Percentiles rank a stretch among this genome's conserved stretches.
phyloP scores from a whole-genome alignment of 2,797 vertebrate genomes.

The Miichthys miiuy region DNA sequence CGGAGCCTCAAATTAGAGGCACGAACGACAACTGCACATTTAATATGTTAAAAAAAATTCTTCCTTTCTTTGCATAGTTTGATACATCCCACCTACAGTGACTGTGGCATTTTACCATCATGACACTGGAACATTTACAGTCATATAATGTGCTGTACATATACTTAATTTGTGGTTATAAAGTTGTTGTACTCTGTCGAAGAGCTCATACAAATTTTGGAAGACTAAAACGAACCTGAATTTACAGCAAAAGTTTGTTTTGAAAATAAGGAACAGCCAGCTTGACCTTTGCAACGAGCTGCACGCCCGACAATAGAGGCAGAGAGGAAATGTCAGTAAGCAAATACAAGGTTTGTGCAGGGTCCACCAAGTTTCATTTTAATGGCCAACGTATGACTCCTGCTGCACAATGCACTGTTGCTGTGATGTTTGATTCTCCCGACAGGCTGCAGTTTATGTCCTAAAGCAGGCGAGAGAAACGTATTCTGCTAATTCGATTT shows the following conservation, averaged over 20 bases:
- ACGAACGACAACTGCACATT: neutral
- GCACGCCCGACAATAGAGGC: too few species aligned
- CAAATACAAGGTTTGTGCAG: neutral
- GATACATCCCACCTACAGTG: neutral
- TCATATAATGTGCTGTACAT: neutral
- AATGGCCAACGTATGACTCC: too few species aligned
- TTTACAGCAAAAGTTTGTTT: neutral
- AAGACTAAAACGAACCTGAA: neutral
- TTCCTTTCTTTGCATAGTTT: neutral
- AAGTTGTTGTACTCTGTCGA: neutral
- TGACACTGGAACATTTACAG: neutral
- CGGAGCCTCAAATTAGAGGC: neutral
- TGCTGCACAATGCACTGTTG: too few species aligned
- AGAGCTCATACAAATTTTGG: too few species aligned
- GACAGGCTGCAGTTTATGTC: too few species aligned
- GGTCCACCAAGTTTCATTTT: neutral
- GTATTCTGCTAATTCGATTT: too few species aligned
- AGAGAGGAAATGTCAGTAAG: neutral
- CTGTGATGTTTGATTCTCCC: too few species aligned
- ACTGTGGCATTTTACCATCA: too few species aligned
- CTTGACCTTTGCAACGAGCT: constrained; percentile 18
- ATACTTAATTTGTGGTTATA: neutral
- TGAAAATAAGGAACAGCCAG: constrained; percentile 38
- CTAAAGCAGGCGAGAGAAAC: too few species aligned
- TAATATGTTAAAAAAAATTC: neutral